Evolutionary conservation across 2,113 vertebrate species (phyloP).

Genomic region (Oreochromis niloticus): DNA sequence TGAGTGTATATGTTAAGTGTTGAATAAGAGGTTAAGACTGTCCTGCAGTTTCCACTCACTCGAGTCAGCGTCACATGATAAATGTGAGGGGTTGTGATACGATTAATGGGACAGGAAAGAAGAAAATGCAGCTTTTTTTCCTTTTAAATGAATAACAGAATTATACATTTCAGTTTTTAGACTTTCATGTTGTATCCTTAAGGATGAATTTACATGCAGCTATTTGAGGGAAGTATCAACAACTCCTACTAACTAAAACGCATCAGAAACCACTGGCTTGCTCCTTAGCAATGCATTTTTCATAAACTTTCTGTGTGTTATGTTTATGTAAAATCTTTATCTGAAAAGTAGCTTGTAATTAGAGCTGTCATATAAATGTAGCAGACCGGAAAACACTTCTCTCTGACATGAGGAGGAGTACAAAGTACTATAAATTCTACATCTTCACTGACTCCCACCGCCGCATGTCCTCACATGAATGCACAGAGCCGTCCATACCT

Average conservation of each 20-base stretch:
- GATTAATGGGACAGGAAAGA: not conserved
- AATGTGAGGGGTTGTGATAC: not conserved
- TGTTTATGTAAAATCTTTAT: not conserved
- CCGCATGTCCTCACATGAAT: not conserved
- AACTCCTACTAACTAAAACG: not conserved
- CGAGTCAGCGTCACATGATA: not conserved
- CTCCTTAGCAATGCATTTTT: not conserved
- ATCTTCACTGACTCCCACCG: not conserved
- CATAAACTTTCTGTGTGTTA: not conserved
- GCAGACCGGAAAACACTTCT: not conserved
- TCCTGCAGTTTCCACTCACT: not conserved
- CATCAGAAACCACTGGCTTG: not conserved
- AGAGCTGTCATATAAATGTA: not conserved
- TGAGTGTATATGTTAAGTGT: not conserved
- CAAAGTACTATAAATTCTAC: not conserved
- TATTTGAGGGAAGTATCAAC: not conserved
- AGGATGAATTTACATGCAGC: not conserved
- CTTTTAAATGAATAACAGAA: not conserved
- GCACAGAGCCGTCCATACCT: conserved; percentile 51
- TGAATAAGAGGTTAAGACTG: not conserved
- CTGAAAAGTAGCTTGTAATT: not conserved
- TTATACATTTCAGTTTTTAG: not conserved
- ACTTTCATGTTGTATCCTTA: not conserved
- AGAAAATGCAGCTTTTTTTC: not conserved
- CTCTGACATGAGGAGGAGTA: not conserved